Evolutionary conservation across 2,888 invertebrate genomes (phyloP), one percentile per base, ranked within the genome.

Genomic region (Ectemnius cavifrons): DNA sequence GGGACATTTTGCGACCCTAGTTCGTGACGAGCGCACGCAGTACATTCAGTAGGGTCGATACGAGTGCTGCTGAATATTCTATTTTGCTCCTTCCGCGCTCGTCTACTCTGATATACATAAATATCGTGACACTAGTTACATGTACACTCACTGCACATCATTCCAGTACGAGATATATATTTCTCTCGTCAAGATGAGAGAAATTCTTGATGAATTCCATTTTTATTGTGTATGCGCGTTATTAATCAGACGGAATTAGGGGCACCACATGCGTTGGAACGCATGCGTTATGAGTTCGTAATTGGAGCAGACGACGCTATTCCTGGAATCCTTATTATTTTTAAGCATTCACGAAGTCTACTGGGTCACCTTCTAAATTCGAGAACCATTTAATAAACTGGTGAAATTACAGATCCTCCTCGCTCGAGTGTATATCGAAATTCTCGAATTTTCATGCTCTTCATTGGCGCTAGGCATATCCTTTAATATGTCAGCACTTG

Each of bases 1-100:
- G 83, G 83, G 83, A 83, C 82, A 83, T 83, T 83, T 85, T 85
- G 82, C 84, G 85, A 85, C 85, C 11, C 85, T 85, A 85, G 83
- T 86, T 81, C 77, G 80, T 6, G 71, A 80, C 79, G 82, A 8
- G 37, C 8, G 37, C 11, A 11, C 80, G 84, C 77, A 80, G 67
- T 73, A 66, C 13, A 52, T 52, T 37, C 37, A 37, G 37, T 2
- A 37, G 11, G 37, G 37, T 37, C 37, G 37, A 37, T 37, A 37
- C 37, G 37, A 8, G 37, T 8, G 37, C 8, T 37, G 37, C 37
- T 11, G 37, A 37, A 37, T 37, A 11, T 37, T 11, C 37, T 37
- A 37, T 6, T 37, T 37, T 37, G 37, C 37, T 6, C 37, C 11
- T 37, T 11, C 11, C 37, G 37, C 11, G 8, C 8, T 37, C 1